A percentile compares a stretch with the other conserved stretches of the same genome.
Conservation (phyloP, 92 coral and sea anemone species). For the Epizoanthus fatuus region DNA sequence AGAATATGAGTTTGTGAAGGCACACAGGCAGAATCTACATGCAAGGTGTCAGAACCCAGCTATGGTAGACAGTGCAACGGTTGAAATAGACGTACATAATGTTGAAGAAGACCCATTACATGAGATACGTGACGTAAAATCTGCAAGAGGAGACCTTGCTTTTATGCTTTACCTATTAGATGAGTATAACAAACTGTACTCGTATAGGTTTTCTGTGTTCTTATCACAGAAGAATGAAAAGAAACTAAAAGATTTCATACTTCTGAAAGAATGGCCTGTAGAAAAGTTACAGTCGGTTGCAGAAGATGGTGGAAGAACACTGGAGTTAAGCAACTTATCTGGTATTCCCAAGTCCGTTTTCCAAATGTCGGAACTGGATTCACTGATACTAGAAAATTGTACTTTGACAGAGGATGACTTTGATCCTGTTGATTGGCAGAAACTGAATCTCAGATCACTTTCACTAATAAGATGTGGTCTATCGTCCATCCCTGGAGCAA, state of each 20-base stretch:
- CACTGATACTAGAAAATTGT: constrained; percentile 41
- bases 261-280: constrained; percentile 66
- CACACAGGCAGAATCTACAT: not conserved
- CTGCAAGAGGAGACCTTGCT: constrained; percentile 57
- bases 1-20: constrained; percentile 3
- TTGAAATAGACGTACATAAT: not conserved
- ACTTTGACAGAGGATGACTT: constrained; percentile 41
- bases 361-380: constrained; percentile 38
- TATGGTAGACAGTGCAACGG: too few relatives aligned
- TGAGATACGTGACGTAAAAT: constrained; percentile 23
- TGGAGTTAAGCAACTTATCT: constrained; percentile 37
- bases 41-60: not conserved
- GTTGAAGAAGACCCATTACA: not conserved
- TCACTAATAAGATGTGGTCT: constrained; percentile 49
- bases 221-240: constrained; percentile 58
- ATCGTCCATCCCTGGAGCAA: constrained; percentile 46
- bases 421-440: constrained; percentile 34
- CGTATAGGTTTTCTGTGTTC: constrained; percentile 49
- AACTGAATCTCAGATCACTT: constrained; percentile 48
- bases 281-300: constrained; percentile 31
- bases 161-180: constrained; percentile 62
- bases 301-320: constrained; percentile 50
- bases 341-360: constrained; percentile 73
- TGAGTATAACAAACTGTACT: constrained; percentile 51
- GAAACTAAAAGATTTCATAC: constrained; percentile 42